phyloP scores from a whole-genome alignment of 2,113 vertebrate species.

The Lichenostomus cassidix region DNA sequence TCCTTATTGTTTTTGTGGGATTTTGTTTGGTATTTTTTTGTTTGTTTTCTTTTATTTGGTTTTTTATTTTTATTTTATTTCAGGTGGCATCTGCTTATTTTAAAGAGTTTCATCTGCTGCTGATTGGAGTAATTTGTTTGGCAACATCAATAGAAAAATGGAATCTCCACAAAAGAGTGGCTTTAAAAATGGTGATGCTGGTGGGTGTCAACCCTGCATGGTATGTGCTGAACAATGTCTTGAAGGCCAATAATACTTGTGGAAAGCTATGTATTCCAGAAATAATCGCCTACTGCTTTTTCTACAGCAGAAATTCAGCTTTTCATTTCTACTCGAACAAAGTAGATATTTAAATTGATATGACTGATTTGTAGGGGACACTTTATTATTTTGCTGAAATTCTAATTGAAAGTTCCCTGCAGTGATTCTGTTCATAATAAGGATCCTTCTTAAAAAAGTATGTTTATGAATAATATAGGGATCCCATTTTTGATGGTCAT shows the following conservation, averaged over 20 bases:
- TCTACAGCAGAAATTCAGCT: neutral
- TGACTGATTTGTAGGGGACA: neutral
- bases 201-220: constrained; percentile 90
- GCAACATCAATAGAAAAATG: constrained; percentile 93
- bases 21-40: neutral
- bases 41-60: neutral
- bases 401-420: neutral
- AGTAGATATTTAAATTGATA: neutral
- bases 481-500: neutral
- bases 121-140: constrained; percentile 90
- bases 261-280: neutral
- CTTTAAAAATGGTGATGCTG: constrained; percentile 86
- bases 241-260: neutral
- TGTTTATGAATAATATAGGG: neutral
- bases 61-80: constrained; percentile 5
- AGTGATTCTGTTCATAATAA: neutral
- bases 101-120: constrained; percentile 91
- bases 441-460: neutral
- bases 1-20: too few species aligned
- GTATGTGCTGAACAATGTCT: constrained; percentile 68
- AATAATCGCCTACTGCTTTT: neutral
- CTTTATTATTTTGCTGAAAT: neutral
- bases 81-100: constrained; percentile 90
- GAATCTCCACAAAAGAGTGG: constrained; percentile 91
- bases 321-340: neutral